Evolutionary conservation across 2,888 invertebrate genomes (phyloP), one percentile per base, ranked within the genome.

Genomic region (Coenonympha arcania): DNA sequence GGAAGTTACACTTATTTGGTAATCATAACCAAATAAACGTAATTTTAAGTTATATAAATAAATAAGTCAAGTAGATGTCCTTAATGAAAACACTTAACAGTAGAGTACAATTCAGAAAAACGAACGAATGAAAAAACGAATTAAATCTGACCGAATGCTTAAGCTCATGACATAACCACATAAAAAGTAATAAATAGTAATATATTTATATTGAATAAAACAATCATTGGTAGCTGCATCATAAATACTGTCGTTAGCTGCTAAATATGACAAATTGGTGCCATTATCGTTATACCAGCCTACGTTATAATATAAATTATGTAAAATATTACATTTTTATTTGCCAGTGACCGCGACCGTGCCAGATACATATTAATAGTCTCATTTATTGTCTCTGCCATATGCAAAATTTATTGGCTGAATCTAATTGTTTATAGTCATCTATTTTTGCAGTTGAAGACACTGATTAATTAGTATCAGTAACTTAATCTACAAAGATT

Each of bases 181-280:
- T 28, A 28, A 1, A 15, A 33, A 15, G 15, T 6, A 16, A 33
- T 33, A 33, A 31, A 33, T 33, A 33, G 8, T 15, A 31, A 15
- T 6, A 31, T 6, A 31, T 31, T 31, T 2, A 16, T 16, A 33
- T 5, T 8, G 24, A 15, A 33, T 33, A 30, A 33, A 16, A 33
- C 16, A 33, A 33, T 33, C 15, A 2, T 30, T 30, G n/a, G 19
- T 16, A n/a, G 11, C 20, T 36, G 8, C 31, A 36, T 19, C 20
- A 36, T 36, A 36, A 36, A 36, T 19, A 36, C 20, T 8, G 20
- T 13, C 22, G 15, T 37, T 37, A 8, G 42, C 47, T 47, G 47
- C 47, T 51, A 51, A 48, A 43, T 48, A 37, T 51, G 51, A 51
- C 36, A 41, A 51, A 47, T 51, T 22, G 43, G 4, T 16, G 6